Evolutionary conservation across 2,113 vertebrate genomes (phyloP), one percentile per base, ranked within the genome.

Genomic region (Tylochromis polylepis): DNA sequence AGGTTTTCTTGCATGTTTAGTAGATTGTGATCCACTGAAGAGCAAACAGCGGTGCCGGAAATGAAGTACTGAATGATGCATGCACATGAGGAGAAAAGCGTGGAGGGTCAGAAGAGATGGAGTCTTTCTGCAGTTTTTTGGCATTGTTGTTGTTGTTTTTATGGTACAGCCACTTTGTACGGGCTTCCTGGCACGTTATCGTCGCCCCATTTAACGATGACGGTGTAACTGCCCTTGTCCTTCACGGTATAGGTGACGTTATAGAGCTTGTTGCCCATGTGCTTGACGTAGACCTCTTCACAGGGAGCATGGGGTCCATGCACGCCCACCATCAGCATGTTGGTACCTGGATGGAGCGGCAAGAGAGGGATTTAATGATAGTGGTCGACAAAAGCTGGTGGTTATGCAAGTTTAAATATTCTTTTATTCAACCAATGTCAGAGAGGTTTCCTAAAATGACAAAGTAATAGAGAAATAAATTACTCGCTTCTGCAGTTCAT

Each of bases 291-390:
- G 1, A 99, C 98, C 85, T 99, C 98, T 87, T 99, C 98, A 2
- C 98, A 99, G n/a, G 98, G 98, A 8, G 97, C 95, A 31, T 96
- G 97, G 46, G 98, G 98, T 22, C 98, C 98, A 0, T 98, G 98
- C 31, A 99, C 97, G 0, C 98, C 98, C 85, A 99, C 98, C 97
- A 99, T 98, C 92, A 99, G 96, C 98, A 98, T 98, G 95, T 99
- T 98, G 90, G 96, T 97, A n/a, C 98, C 98, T 98, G 86, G 18
- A 85, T 4, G 15, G 59, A 87, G 27, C 1, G 34, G 41, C 2
- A 59, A 75, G 27, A 72, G 27, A 2, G 16, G 20, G 29, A 57
- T 29, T 83, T 59, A 65, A 53, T 79, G 22, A 65, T 16, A 2
- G 6, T 10, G 15, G 24, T 51, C 38, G 41, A 43, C 38, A 59